Base-by-base conservation (phyloP, 2,113 vertebrate genomes). In the Charina bottae region DNA sequence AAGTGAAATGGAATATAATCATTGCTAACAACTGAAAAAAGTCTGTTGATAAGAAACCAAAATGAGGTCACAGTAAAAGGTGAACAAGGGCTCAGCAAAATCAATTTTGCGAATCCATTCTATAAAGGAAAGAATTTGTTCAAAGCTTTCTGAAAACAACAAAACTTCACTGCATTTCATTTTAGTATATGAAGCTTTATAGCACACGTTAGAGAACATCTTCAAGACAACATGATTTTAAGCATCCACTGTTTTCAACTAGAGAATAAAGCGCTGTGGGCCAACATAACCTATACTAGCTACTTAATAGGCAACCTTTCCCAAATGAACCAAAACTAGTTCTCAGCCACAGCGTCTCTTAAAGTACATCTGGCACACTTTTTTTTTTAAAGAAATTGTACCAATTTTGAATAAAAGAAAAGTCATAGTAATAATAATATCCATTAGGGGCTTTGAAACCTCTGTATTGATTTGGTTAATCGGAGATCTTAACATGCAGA, bases 351-450 rank as follows among this genome's bases (percentile, higher is more conserved):
- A 33, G 1, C 9, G 23, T 21, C 33, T 78, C 33, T 78, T 42
- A 42, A 78, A 78, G 33, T 78, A 42, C 33, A 21, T 42, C 23
- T 88, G 8, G 93, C 86, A 85, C 49, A 17, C 49, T 17, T 0
- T 56, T 92, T 49, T 17, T 0, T 56, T 92, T 49, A 92, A 24
- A 23, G 91, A 91, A 5, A 8, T n/a, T 46, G 0, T 88, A 87
- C 87, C 2, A 49, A 93, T 26, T 33, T 37, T 19, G 88, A 89
- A 85, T 53, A 56, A 86, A 64, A 28, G 3, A 89, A 84, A 92
- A 0, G 72, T n/a, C 68, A 78, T 53, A 1, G 17, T 10, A 17
- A 86, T 6, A 23, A 56, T 68, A 72, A 46, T 58, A 4, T 33
- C 56, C 42, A 60, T 46, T 85, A 54, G 37, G 23, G 9, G 23